phyloP scores from a whole-genome alignment of 2,113 vertebrate genomes.

The Scatophagus argus region DNA sequence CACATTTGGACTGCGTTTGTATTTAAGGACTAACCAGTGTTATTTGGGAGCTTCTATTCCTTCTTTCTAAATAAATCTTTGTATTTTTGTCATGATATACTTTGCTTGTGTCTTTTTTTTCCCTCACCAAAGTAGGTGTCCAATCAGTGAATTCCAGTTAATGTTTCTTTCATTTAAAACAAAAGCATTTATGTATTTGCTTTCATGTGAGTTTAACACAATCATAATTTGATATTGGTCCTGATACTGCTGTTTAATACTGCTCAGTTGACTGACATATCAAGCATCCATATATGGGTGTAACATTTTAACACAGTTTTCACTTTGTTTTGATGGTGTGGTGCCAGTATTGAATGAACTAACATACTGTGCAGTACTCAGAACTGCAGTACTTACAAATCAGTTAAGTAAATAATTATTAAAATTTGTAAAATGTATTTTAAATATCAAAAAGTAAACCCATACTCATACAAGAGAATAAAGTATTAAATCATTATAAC shows the following conservation, averaged over 20 bases:
- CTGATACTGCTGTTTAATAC: neutral
- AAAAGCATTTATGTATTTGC: neutral
- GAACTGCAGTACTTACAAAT: no score
- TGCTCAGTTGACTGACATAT: neutral
- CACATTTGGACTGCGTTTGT: conserved; percentile 60
- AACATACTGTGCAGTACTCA: no score
- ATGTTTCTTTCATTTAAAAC: neutral
- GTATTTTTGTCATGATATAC: conserved; percentile 72
- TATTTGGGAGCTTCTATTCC: conserved; percentile 67
- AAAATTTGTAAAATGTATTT: no score
- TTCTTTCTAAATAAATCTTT: conserved; percentile 75
- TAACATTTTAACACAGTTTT: neutral
- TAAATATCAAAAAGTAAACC: no score
- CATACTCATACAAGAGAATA: no score
- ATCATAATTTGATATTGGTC: neutral
- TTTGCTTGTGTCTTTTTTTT: conserved; percentile 26
- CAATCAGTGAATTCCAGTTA: neutral
- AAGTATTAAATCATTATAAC: no score
- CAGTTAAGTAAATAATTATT: no score
- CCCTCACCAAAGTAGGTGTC: neutral
- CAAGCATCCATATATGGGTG: fast-evolving
- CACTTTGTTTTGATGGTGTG: neutral
- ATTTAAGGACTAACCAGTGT: conserved; percentile 80
- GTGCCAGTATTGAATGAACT: no score
- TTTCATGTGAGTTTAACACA: neutral